Base-by-base conservation (phyloP, 2,113 vertebrate species). In the Antennarius striatus region DNA sequence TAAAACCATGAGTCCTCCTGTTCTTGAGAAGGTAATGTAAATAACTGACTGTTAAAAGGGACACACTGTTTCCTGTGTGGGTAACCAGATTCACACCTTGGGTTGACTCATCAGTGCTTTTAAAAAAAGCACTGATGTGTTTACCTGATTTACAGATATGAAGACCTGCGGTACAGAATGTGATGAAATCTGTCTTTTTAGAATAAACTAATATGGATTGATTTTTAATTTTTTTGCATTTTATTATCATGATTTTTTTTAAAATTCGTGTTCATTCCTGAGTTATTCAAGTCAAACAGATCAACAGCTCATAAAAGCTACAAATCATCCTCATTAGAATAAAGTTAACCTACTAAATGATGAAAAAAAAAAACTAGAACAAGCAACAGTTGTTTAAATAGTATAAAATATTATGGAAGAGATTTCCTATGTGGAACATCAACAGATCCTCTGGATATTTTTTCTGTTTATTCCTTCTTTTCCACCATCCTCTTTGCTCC, bases 181-280 rank as follows among this genome's bases (percentile, higher is more conserved):
- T 76, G 63, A 59, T 75, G 70, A 69, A 79, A 70, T 40, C 29
- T 82, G 71, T 84, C 60, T 83, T 87, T 89, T 85, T 87, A 74
- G 56, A 90, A 87, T 89, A 88, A 91, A 91, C 75, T 66, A 48
- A 71, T 53, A 74, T 58, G 73, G 46, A 73, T 74, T 61, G 45
- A 54, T 22, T 80, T 30, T 40, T 77, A 22, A 22, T 22, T 22
- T 22, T 63, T 74, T 54, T 30, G 36, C 22, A 17, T 49, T 53
- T 13, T 39, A 6, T 68, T 60, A 32, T 9, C 30, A 8, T 15
- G 6, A 14, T 32, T 13, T 15, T 16, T 14, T 6, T 6, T 55
- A 15, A 3, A n/a, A n/a, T n/a, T n/a, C n/a, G n/a, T n/a, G n/a
- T 47, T 9, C 49, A 43, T 43, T 43, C 10, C 10, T 43, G 4